These are phyloP conservation scores for Urophycis tenuis DNA, from an alignment of 2,797 vertebrate species.

Conservation along the genomic window DNA sequence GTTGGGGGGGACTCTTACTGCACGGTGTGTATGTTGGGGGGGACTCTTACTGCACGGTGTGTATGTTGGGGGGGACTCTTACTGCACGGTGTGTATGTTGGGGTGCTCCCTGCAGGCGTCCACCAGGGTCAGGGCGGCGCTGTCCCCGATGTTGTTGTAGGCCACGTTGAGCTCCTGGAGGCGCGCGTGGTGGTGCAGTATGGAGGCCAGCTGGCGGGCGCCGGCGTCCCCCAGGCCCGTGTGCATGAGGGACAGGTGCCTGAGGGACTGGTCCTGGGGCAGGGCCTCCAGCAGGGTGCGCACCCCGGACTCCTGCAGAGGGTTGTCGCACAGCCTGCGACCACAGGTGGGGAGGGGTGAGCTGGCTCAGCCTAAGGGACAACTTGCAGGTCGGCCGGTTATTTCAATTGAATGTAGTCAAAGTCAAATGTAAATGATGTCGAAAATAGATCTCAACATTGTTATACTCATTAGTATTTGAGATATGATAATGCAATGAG, in stretches of 20 bases:
- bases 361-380: neutral
- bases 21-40: slow-evolving; percentile 76
- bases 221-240: slow-evolving; percentile 77
- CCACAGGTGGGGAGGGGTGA: slow-evolving; percentile 8
- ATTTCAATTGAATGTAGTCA: too few species aligned
- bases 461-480: neutral
- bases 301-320: slow-evolving; percentile 72
- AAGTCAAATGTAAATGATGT: neutral
- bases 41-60: slow-evolving; percentile 88
- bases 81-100: slow-evolving; percentile 87
- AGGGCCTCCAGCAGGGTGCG: slow-evolving; percentile 74
- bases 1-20: slow-evolving; percentile 84
- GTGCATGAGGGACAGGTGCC: slow-evolving; percentile 82
- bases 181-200: slow-evolving; percentile 66
- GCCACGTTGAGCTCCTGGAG: slow-evolving; percentile 90
- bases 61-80: slow-evolving; percentile 70
- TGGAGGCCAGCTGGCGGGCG: slow-evolving; percentile 69
- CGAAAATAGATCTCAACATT: neutral
- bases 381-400: neutral
- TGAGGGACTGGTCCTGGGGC: slow-evolving; percentile 75
- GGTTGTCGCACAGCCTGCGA: slow-evolving; percentile 76
- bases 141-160: slow-evolving; percentile 86
- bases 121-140: slow-evolving; percentile 75
- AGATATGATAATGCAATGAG: too few species aligned
- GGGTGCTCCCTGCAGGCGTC: slow-evolving; percentile 80